Evolutionary conservation across 2,888 invertebrate genomes (phyloP).

Genomic region (Lepidochrysops patricia): DNA sequence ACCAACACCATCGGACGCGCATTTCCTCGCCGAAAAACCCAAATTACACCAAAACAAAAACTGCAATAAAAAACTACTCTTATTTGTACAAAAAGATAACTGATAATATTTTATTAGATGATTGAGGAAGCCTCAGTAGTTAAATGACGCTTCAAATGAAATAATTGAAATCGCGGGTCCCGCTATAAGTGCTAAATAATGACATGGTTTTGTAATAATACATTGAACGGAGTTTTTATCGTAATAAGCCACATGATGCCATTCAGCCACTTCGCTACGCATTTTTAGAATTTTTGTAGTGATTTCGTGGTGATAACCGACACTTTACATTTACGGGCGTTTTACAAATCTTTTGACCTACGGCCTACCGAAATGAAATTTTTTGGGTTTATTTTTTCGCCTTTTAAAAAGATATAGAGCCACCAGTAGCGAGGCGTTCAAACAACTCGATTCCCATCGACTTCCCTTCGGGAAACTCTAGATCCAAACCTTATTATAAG

Average conservation of each 20-base stretch:
- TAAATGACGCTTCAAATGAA: background rate
- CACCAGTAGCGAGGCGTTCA: no score
- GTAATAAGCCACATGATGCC: background rate
- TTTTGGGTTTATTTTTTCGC: no score
- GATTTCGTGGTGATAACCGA: background rate
- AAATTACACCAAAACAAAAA: background rate
- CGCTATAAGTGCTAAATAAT: background rate
- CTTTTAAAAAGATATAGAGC: no score
- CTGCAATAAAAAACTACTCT: background rate
- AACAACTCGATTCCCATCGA: no score
- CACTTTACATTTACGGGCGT: background rate
- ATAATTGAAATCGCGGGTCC: background rate
- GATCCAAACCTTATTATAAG: no score
- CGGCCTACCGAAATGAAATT: no score
- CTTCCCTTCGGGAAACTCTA: no score
- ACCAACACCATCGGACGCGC: background rate
- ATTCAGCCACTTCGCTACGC: background rate
- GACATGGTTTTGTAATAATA: background rate
- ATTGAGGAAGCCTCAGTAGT: conserved; percentile 3
- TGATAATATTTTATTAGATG: conserved; percentile 8
- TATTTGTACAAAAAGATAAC: conserved; percentile 16
- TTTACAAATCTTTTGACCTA: no score
- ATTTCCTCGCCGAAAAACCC: background rate
- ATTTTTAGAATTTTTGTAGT: background rate
- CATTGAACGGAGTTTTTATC: background rate